Evolutionary conservation across 2,113 vertebrate species (phyloP), one percentile per base, ranked within the genome.

Genomic region (Mus pahari): DNA sequence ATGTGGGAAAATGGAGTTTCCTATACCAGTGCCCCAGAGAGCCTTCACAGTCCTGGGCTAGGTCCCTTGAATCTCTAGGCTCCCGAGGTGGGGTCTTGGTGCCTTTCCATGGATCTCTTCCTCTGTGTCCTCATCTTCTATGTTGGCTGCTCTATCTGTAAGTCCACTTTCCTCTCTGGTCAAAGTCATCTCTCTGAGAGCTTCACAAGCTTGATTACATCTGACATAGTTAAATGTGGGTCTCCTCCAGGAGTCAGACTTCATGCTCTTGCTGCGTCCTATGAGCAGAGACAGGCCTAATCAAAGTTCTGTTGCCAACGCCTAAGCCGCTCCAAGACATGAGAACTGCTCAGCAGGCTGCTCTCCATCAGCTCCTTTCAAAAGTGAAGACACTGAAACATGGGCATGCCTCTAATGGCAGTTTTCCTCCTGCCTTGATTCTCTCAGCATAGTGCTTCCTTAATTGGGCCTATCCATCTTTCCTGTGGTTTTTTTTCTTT

Each of bases 331-430:
- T 50, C 64, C 31, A 53, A 68, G 64, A n/a, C 33, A 36, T 24
- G 33, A 53, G 64, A 86, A 24, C 64, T 24, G 5, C 19, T 31
- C 33, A 2, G 12, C 62, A 68, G 42, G 22, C 62, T 86, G 26
- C n/a, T 45, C 24, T 83, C 60, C n/a, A 26, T 3, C 1, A 78
- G 66, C 28, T 8, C 53, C 53, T 55, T 6, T 14, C 82, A 1
- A 50, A 64, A 74, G 20, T n/a, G 9, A 24, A 19, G n/a, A 0
- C 39, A 31, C n/a, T 36, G 2, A 5, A 33, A 36, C 20, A n/a
- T 14, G 5, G 71, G 1, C 42, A 1, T 1, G 0, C 42, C 42
- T 66, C 33, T 24, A 6, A 19, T 0, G 0, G 24, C 36, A 17
- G 2, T 39, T 89, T 39, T 26, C n/a, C 62, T 45, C 31, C 92